Percentiles rank a stretch among this genome's conserved stretches.
These are phyloP conservation scores for Drosophila fungiperda DNA, from an alignment of 2,888 invertebrate genomes.

Conservation along the genomic window DNA sequence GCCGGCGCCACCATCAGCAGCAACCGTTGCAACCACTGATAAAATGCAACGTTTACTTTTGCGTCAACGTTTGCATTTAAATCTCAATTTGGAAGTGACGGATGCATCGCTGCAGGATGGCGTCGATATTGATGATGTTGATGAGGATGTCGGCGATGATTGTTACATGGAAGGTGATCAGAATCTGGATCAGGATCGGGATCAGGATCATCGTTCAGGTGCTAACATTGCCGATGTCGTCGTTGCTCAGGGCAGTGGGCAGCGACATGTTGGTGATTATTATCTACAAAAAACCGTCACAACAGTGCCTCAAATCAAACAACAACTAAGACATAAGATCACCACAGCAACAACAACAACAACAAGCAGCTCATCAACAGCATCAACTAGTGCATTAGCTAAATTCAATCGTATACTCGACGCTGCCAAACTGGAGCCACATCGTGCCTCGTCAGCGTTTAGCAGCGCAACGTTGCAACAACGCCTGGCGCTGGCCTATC, in stretches of 20 bases:
- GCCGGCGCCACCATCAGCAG: conserved; percentile 41
- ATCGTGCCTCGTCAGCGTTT: conserved; percentile 60
- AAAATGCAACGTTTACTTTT: conserved; percentile 77
- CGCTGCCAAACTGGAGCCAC: conserved; percentile 79
- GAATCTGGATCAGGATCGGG: conserved; percentile 53
- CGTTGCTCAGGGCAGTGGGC: conserved; percentile 69
- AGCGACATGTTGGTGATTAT: conserved; percentile 73
- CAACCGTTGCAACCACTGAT: conserved; percentile 37
- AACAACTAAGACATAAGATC: conserved; percentile 81
- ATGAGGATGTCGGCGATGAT: conserved; percentile 70
- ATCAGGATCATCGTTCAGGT: conserved; percentile 27
- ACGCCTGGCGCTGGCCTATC: conserved; percentile 75
- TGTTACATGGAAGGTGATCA: conserved; percentile 42
- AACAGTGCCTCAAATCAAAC: conserved; percentile 83
- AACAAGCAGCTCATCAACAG: conserved; percentile 74
- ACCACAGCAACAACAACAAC: conserved; percentile 69
- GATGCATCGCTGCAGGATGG: conserved; percentile 72
- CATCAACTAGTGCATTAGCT: conserved; percentile 84
- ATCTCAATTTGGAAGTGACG: conserved; percentile 80
- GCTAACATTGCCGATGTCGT: conserved; percentile 39
- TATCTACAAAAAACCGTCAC: conserved; percentile 84
- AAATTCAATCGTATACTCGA: conserved; percentile 85
- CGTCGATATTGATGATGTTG: conserved; percentile 79
- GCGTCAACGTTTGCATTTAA: conserved; percentile 82
- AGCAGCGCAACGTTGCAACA: conserved; percentile 75